These are phyloP conservation scores for Sula dactylatra DNA, from an alignment of 2,113 vertebrate genomes.

Conservation along the genomic window DNA sequence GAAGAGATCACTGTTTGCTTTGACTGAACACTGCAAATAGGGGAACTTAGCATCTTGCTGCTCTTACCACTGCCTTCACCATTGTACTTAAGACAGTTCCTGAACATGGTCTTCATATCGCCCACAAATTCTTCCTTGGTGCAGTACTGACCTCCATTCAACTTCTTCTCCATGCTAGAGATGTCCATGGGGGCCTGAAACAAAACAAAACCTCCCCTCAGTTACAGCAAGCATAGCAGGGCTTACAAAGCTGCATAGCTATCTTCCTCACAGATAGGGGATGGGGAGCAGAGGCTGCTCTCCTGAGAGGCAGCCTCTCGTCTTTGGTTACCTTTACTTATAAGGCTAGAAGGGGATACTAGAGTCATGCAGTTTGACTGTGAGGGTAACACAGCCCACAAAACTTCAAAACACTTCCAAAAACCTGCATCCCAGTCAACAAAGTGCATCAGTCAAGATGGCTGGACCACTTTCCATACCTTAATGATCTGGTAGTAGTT, in stretches of 20 bases:
- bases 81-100: conserved; percentile 95
- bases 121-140: conserved; percentile 93
- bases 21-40: not conserved
- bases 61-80: conserved; percentile 93
- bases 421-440: not conserved
- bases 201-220: not conserved
- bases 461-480: conserved; percentile 69
- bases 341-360: not conserved
- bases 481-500: conserved; percentile 97
- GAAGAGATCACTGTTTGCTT: not conserved
- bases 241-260: not conserved
- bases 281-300: not conserved
- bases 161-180: conserved; percentile 93
- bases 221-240: not conserved
- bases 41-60: not conserved
- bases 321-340: not conserved
- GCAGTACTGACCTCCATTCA: conserved; percentile 90
- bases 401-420: not conserved
- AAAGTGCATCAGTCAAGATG: not conserved
- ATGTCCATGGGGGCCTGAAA: conserved; percentile 95
- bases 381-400: not conserved
- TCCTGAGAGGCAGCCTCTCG: not conserved
- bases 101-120: conserved; percentile 97
- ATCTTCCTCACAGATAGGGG: not conserved
- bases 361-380: not conserved